phyloP scores from a whole-genome alignment of 2,797 vertebrate genomes.

The Clarias platycephalus region DNA sequence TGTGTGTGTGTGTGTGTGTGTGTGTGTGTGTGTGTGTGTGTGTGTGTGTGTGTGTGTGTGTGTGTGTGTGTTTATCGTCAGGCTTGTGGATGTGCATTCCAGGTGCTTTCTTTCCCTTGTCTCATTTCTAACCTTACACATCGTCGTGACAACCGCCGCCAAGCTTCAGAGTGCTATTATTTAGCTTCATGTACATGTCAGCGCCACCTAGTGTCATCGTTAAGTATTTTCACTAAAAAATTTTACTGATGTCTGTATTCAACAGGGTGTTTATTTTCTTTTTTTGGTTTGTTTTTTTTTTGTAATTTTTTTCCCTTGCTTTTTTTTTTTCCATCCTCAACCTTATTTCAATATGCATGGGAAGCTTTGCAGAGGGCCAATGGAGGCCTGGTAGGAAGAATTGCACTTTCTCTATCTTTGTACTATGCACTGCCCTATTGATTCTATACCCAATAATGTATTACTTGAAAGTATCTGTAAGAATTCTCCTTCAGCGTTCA shows the following conservation, averaged over 20 bases:
- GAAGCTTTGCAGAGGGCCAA: constrained; percentile 78
- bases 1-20: no score
- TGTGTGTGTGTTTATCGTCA: constrained; percentile 58
- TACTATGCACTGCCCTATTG: constrained; percentile 99
- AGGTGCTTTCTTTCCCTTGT: constrained; percentile 85
- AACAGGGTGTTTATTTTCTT: constrained; percentile 3
- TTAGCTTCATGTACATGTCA: constrained; percentile 80
- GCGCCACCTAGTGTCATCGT: constrained; percentile 74
- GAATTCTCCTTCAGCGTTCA: constrained; percentile 86
- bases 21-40: constrained; percentile 1
- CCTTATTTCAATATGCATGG: constrained; percentile 80
- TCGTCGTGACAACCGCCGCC: constrained; percentile 75
- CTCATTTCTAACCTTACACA: constrained; percentile 69
- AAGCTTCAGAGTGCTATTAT: constrained; percentile 89
- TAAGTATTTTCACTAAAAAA: constrained; percentile 57
- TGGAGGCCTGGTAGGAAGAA: constrained; percentile 89
- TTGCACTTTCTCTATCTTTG: constrained; percentile 99
- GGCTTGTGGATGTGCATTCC: constrained; percentile 99
- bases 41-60: not conserved
- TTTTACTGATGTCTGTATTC: not conserved
- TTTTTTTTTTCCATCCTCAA: constrained; percentile 37
- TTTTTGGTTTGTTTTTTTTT: not conserved
- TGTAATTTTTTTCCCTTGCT: not conserved
- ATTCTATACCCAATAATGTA: constrained; percentile 98
- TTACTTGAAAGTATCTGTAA: constrained; percentile 98